Evolutionary conservation across 2,888 invertebrate genomes (phyloP).

Genomic region (Drosophila emarginata): DNA sequence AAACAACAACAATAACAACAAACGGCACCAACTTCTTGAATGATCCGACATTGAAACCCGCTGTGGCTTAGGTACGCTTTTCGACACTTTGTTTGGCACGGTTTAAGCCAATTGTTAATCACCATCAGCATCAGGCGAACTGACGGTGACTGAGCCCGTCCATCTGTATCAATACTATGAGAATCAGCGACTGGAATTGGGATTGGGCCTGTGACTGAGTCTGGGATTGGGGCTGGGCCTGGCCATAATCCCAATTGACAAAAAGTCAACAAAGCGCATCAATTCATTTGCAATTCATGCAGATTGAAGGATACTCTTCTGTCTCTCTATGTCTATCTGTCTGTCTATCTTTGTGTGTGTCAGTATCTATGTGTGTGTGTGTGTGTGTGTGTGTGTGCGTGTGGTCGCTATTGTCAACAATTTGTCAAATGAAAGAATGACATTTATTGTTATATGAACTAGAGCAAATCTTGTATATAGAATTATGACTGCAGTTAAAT

Average conservation of each 20-base stretch:
- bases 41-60: slow-evolving; percentile 44
- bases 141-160: background rate
- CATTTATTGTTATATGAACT: slow-evolving; percentile 4
- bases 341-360: no score
- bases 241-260: slow-evolving; percentile 77
- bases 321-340: background rate
- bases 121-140: slow-evolving; percentile 15
- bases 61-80: slow-evolving; percentile 74
- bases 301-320: slow-evolving; percentile 41
- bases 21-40: slow-evolving; percentile 39
- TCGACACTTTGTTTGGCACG: slow-evolving; percentile 78
- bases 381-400: slow-evolving; percentile 36
- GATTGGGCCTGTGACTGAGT: background rate
- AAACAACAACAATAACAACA: background rate
- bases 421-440: slow-evolving; percentile 52
- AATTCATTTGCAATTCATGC: slow-evolving; percentile 77
- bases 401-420: slow-evolving; percentile 64
- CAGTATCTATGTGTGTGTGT: slow-evolving; percentile 1
- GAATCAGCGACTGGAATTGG: background rate
- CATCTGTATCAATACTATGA: slow-evolving; percentile 2
- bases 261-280: slow-evolving; percentile 80
- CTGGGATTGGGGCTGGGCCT: slow-evolving; percentile 21
- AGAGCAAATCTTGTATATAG: background rate
- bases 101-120: slow-evolving; percentile 76
- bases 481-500: background rate